Percentiles rank a stretch among this genome's conserved stretches.
Evolutionary conservation across 2,797 vertebrate species (phyloP).

Genomic region (Etheostoma perlongum): DNA sequence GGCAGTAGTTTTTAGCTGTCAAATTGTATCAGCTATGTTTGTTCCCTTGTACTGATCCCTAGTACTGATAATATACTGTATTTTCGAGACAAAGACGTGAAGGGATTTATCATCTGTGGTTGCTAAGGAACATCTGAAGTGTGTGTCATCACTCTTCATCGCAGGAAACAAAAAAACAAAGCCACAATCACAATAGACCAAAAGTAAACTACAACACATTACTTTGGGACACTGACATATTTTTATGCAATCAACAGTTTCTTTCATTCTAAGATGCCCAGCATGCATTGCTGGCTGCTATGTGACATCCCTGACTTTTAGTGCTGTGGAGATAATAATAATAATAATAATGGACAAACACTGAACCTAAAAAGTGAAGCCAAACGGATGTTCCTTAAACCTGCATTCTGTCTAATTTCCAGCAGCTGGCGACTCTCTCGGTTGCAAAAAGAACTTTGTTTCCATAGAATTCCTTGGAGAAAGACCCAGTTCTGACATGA

Average conservation of each 20-base stretch:
- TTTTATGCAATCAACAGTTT: not conserved
- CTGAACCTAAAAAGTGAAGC: no score
- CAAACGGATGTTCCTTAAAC: no score
- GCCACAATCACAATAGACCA: not conserved
- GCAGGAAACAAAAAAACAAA: slow-evolving; percentile 33
- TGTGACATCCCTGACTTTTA: not conserved
- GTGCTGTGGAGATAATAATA: no score
- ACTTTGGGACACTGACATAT: not conserved
- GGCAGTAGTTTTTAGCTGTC: slow-evolving; percentile 3
- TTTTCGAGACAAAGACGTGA: slow-evolving; percentile 36
- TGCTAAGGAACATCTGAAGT: slow-evolving; percentile 76
- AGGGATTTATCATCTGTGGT: slow-evolving; percentile 69
- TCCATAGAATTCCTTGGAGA: no score
- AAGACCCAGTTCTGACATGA: no score
- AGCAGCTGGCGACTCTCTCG: no score
- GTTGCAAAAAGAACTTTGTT: no score
- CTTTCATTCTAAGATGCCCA: not conserved
- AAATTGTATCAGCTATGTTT: slow-evolving; percentile 17
- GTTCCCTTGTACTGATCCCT: slow-evolving; percentile 21
- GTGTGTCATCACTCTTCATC: slow-evolving; percentile 41
- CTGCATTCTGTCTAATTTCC: no score
- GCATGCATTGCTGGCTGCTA: slow-evolving; percentile 6
- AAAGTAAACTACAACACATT: not conserved
- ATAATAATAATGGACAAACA: no score
- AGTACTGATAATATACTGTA: no score